phyloP scores from a whole-genome alignment of 2,113 vertebrate genomes.

The Peromyscus polionotus region DNA sequence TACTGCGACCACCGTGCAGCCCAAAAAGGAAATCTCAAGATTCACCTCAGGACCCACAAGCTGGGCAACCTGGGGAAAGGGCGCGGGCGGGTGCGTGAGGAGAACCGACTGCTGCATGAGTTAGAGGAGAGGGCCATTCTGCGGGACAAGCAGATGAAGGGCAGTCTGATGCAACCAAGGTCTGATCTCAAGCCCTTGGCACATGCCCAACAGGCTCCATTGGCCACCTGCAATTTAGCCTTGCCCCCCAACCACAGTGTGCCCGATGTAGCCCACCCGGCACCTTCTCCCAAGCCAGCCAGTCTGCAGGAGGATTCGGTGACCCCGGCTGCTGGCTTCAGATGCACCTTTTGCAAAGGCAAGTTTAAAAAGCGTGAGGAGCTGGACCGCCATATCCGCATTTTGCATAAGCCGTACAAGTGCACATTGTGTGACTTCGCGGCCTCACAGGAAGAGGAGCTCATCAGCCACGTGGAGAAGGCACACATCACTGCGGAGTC shows the following conservation, averaged over 20 bases:
- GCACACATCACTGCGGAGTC: conserved; percentile 98
- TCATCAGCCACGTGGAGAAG: conserved; percentile 98
- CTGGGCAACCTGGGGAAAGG: conserved; percentile 98
- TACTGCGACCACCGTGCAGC: conserved; percentile 99
- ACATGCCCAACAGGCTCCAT: conserved; percentile 88
- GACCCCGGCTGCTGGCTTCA: conserved; percentile 93
- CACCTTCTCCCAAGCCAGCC: conserved; percentile 94
- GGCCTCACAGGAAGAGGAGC: conserved; percentile 97
- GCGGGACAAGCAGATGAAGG: conserved; percentile 97
- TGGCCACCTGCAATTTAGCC: conserved; percentile 92
- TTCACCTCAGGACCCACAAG: conserved; percentile 98
- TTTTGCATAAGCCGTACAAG: conserved; percentile 99
- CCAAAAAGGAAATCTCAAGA: conserved; percentile 99
- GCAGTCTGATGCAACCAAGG: conserved; percentile 93
- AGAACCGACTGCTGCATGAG: conserved; percentile 97
- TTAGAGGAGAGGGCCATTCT: conserved; percentile 98
- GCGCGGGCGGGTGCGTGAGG: conserved; percentile 96
- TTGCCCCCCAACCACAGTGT: conserved; percentile 90
- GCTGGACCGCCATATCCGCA: conserved; percentile 97
- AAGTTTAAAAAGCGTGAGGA: conserved; percentile 99
- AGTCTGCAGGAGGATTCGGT: conserved; percentile 92
- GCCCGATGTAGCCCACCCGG: conserved; percentile 91
- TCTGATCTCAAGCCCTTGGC: conserved; percentile 90
- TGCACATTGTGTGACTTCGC: conserved; percentile 99
- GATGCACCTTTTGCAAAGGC: conserved; percentile 99